phyloP scores from a whole-genome alignment of 1,140 invertebrate species.

The Drosophila pallidifrons region DNA sequence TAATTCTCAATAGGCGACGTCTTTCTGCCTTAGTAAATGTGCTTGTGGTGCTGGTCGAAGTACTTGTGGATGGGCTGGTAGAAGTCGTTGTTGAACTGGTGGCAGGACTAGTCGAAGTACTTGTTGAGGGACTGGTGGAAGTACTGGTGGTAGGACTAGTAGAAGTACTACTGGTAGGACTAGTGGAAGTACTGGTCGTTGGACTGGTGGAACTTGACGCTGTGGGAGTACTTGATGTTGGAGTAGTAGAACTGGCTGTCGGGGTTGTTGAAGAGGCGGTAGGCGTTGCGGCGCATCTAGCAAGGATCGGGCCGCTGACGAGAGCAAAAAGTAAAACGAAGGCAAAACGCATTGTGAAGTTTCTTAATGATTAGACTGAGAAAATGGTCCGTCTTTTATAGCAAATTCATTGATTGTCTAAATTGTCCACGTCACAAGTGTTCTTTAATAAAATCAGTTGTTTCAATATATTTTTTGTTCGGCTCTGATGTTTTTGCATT shows the following conservation, averaged over 20 bases:
- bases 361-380: constrained; percentile 2
- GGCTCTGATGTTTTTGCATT: not conserved
- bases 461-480: not conserved
- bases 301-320: not conserved
- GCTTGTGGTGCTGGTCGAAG: not conserved
- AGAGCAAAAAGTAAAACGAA: not conserved
- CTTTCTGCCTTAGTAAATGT: not conserved
- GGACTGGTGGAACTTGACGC: not conserved
- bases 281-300: not conserved
- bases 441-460: constrained; percentile 4
- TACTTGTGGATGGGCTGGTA: not conserved
- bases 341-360: constrained; percentile 1
- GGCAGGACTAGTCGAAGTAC: not conserved
- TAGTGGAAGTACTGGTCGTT: not conserved
- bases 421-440: not conserved
- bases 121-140: not conserved
- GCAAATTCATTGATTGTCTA: not conserved
- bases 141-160: not conserved
- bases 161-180: not conserved
- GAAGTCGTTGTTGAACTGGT: not conserved
- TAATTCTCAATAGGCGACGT: not conserved
- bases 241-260: not conserved
- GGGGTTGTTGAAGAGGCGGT: not conserved
- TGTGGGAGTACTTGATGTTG: not conserved
- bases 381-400: not conserved